Base-by-base conservation (phyloP, 1,140 invertebrate species). In the Halyomorpha halys region DNA sequence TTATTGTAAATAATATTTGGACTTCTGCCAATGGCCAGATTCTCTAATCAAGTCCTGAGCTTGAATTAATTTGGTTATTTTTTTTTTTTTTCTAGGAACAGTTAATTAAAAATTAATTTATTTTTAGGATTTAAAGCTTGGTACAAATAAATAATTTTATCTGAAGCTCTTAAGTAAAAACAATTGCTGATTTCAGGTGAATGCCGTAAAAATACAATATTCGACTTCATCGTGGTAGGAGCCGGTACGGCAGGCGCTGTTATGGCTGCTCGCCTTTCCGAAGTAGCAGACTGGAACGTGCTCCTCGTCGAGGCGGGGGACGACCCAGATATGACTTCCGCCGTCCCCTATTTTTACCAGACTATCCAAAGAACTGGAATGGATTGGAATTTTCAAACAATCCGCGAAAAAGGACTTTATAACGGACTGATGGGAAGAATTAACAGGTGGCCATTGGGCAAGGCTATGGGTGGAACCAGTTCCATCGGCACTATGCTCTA, bases 401-500 rank as follows among this genome's bases (percentile, higher is more conserved):
- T 85, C 67, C 69, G 69, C 0, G 71, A 71, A 1, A 75, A 78
- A 15, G 85, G 85, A 65, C 73, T 78, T 51, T 75, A 5, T 11
- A 79, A 79, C 63, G 79, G 80, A 21, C 80, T 81, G 1, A 81
- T 84, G 0, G 89, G 88, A 71, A 83, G 82, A 66, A 30, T 59
- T 0, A 64, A 64, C 47, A 39, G 63, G 19, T 79, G 86, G 78
- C 83, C 84, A 0, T 76, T 84, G 44, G 87, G 87, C 0, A 87
- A 84, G 76, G 85, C 86, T 34, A 72, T 91, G 11, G 93, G 92
- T 15, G 93, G 93, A 3, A 86, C 83, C 1, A 90, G 86, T 67
- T 82, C 84, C 9, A 75, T 94, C 19, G 94, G 68, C 6, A 66
- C 64, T 66, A 85, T 89, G 83, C 81, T 83, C 44, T 88, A 87